phyloP scores from a whole-genome alignment of 2,888 invertebrate genomes.

The Drosophila gaucha region DNA sequence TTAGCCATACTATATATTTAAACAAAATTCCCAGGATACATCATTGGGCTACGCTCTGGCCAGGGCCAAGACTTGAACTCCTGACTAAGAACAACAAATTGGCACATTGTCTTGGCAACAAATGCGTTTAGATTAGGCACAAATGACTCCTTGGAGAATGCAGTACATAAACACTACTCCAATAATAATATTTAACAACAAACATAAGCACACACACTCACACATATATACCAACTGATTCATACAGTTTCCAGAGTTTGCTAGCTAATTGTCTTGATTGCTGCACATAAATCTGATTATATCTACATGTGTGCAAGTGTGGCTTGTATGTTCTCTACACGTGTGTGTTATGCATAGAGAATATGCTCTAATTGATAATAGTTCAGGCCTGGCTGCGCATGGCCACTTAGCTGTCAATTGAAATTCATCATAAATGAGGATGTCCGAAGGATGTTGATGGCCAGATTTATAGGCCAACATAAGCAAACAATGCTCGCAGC shows the following conservation, averaged over 20 bases:
- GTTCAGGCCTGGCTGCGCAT: conserved; percentile 26
- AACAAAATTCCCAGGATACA: conserved; percentile 16
- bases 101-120: conserved; percentile 58
- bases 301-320: conserved; percentile 11
- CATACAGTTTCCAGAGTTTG: conserved; percentile 35
- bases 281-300: conserved; percentile 67
- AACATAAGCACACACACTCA: conserved; percentile 21
- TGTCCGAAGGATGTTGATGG: conserved; percentile 10
- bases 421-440: conserved; percentile 64
- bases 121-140: conserved; percentile 67
- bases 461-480: conserved; percentile 62
- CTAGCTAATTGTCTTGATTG: conserved; percentile 72
- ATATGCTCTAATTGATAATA: conserved; percentile 71
- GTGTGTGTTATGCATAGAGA: conserved; percentile 23
- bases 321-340: conserved; percentile 2
- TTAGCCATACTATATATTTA: conserved; percentile 24
- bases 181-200: conserved; percentile 74
- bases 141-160: conserved; percentile 59
- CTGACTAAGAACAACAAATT: conserved; percentile 46
- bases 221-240: not conserved
- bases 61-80: conserved; percentile 14
- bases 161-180: conserved; percentile 52
- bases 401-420: conserved; percentile 59
- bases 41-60: conserved; percentile 7
- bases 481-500: conserved; percentile 46